Conservation (phyloP, 2,888 invertebrate genomes). For the Drosophila paracracens region DNA sequence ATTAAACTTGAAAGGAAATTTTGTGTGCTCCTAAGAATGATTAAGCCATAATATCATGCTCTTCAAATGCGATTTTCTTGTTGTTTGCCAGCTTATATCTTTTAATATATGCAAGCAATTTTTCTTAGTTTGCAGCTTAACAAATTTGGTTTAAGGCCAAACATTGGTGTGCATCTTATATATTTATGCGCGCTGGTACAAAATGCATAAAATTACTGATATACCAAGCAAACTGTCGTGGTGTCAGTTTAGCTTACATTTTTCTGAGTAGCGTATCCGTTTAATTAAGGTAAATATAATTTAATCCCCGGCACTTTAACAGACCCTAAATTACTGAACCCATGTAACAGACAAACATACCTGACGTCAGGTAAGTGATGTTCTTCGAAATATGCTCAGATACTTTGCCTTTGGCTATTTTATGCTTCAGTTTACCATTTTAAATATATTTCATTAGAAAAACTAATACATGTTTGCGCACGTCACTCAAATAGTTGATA, state of each 20-base stretch:
- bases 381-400: neutral
- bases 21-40: slow-evolving; percentile 23
- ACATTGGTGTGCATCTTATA: slow-evolving; percentile 7
- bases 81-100: slow-evolving; percentile 8
- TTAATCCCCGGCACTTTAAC: neutral
- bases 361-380: neutral
- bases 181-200: slow-evolving; percentile 6
- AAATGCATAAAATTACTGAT: neutral
- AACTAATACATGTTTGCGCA: neutral
- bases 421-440: neutral
- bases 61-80: slow-evolving; percentile 50
- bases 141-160: slow-evolving; percentile 12
- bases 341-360: neutral
- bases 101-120: slow-evolving; percentile 11
- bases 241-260: neutral
- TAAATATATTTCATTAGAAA: neutral
- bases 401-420: neutral
- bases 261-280: neutral
- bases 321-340: neutral
- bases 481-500: neutral
- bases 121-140: slow-evolving; percentile 12
- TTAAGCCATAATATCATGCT: slow-evolving; percentile 20
- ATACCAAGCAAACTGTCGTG: neutral
- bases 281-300: neutral
- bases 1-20: slow-evolving; percentile 11